These are phyloP conservation scores for Hymenopus coronatus DNA, from an alignment of 2,888 invertebrate species.

Conservation along the genomic window DNA sequence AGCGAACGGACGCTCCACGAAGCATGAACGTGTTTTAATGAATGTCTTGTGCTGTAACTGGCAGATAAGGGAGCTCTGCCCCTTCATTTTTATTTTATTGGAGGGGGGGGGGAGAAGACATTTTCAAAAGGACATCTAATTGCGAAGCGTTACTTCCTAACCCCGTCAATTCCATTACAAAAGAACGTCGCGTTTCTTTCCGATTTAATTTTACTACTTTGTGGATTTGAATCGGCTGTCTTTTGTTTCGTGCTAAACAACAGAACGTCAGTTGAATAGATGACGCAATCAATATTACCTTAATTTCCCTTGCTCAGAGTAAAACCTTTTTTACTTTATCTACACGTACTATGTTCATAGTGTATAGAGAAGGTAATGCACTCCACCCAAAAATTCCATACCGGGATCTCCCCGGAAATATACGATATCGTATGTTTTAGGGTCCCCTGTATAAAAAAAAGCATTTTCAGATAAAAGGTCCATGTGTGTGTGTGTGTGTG, in stretches of 20 bases:
- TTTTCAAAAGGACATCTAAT: not conserved
- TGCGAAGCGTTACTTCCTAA: not conserved
- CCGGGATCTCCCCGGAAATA: too few species aligned
- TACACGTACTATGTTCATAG: too few species aligned
- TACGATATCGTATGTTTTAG: too few species aligned
- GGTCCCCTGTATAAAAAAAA: too few species aligned
- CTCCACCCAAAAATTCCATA: too few species aligned
- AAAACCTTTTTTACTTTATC: not conserved
- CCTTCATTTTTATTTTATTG: not conserved
- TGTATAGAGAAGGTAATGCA: too few species aligned
- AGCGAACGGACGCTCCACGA: not conserved
- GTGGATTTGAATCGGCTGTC: not conserved
- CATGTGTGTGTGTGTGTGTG: too few species aligned
- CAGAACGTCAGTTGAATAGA: too few species aligned
- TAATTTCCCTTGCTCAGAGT: not conserved
- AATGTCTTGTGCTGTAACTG: not conserved
- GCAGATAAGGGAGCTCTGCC: not conserved
- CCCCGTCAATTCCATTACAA: not conserved
- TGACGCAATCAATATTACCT: too few species aligned
- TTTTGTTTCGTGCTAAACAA: too few species aligned
- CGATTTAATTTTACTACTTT: not conserved
- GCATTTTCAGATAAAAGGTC: too few species aligned
- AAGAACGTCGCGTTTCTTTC: not conserved
- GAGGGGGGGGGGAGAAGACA: not conserved
- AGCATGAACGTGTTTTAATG: not conserved